Evolutionary conservation across 1,140 invertebrate genomes (phyloP), one percentile per base, ranked within the genome.

Genomic region (Drosophila biarmipes): DNA sequence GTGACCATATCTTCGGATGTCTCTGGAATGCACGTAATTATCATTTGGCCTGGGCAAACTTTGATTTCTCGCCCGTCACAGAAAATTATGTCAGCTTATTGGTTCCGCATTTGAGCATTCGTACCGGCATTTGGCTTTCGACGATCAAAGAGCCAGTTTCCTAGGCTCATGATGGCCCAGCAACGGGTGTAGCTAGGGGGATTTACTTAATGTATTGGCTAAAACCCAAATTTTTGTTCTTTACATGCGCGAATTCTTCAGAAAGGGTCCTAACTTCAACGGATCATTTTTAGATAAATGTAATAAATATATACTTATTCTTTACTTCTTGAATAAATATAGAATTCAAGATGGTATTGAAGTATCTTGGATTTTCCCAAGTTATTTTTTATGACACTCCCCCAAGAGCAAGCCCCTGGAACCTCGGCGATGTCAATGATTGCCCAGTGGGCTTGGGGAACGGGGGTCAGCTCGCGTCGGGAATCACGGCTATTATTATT

Each of bases 401-500:
- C 57, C 62, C 17, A 12, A 10, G 8, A 5, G 4, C 11, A n/a
- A 14, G 35, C 59, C 58, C 45, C 43, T 49, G 63, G 17, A 8
- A 12, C 11, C n/a, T 4, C 24, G 17, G 15, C 51, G 64, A 69
- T 69, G 66, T 56, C 66, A 56, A 69, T 69, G 66, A 56, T 69
- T 69, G 34, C 66, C 64, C 64, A 51, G 54, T 67, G 42, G 24
- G 61, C 17, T 35, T 11, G 15, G 24, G 40, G 34, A 46, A 58
- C 40, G 49, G 55, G 29, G 29, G 7, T 31, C 29, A 31, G 29
- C 29, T 31, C 29, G 8, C 57, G 55, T 59, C 37, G 40, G 53
- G 73, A 73, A 78, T 78, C 69, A 55, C 56, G 52, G 43, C 63
- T 68, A 64, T 56, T 71, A 75, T 84, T 84, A 84, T 69, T 71